Percentiles rank a stretch among this genome's conserved stretches.
These are phyloP conservation scores for Caenorhabditis brenneri DNA, from an alignment of 1,140 invertebrate species.

Conservation along the genomic window DNA sequence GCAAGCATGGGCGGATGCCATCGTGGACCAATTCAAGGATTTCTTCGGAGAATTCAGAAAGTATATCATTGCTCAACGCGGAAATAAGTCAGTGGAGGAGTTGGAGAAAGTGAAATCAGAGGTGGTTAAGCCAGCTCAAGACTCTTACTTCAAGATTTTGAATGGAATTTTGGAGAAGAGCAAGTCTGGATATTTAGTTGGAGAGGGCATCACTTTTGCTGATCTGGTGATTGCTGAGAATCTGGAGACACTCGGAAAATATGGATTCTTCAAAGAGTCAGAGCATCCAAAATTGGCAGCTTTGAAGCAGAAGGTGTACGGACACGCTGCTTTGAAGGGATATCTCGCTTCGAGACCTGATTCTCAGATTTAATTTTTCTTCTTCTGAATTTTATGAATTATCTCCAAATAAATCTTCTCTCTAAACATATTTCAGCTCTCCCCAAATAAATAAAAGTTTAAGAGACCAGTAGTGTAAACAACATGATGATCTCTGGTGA, in stretches of 20 bases:
- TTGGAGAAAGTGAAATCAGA: neutral
- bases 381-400: neutral
- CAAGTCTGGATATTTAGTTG: neutral
- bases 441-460: too few species aligned
- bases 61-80: neutral
- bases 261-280: neutral
- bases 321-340: neutral
- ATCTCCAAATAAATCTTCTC: neutral
- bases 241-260: neutral
- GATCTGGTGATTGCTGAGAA: constrained; percentile 1
- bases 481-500: neutral
- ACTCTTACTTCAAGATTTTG: neutral
- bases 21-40: constrained; percentile 52
- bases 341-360: neutral
- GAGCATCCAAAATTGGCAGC: neutral
- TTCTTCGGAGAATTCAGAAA: constrained; percentile 10
- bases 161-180: neutral
- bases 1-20: constrained; percentile 49
- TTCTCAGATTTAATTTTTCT: neutral
- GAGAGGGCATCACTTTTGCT: neutral
- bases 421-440: neutral
- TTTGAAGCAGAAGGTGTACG: neutral
- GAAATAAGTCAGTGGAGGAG: neutral
- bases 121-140: neutral
- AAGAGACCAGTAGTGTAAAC: too few species aligned